Conservation (phyloP, 2,113 vertebrate species). For the Centropristis striata region DNA sequence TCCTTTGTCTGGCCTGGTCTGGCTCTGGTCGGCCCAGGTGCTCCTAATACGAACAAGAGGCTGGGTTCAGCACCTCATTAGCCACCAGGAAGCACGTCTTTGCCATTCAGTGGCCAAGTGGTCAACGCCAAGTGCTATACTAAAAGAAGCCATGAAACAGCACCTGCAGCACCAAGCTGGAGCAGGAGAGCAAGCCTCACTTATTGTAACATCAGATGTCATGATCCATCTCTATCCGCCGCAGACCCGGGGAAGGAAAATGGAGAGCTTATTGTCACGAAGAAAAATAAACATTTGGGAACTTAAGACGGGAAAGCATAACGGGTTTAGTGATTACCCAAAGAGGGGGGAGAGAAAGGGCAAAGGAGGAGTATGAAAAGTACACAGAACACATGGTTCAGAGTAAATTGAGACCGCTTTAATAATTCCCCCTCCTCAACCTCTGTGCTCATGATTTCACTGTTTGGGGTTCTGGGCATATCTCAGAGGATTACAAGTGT, state of each 20-base stretch:
- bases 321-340: constrained; percentile 49
- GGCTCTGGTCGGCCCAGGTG: constrained; percentile 73
- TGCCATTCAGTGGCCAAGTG: constrained; percentile 50
- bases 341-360: constrained; percentile 36
- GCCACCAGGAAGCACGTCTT: constrained; percentile 60
- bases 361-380: constrained; percentile 54
- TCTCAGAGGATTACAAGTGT: constrained; percentile 69
- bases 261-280: constrained; percentile 40
- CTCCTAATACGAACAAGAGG: constrained; percentile 70
- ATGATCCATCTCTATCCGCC: constrained; percentile 24
- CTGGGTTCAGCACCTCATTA: constrained; percentile 74
- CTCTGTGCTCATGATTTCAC: constrained; percentile 62
- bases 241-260: constrained; percentile 33
- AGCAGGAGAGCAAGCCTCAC: constrained; percentile 37
- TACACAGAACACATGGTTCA: constrained; percentile 66
- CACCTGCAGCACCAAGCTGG: constrained; percentile 62
- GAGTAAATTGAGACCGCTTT: constrained; percentile 61
- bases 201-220: constrained; percentile 33
- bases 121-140: constrained; percentile 32
- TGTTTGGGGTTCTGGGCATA: constrained; percentile 63
- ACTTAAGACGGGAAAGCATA: constrained; percentile 52
- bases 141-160: constrained; percentile 45
- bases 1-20: constrained; percentile 66
- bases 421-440: constrained; percentile 53
- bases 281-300: constrained; percentile 57